Conservation (phyloP, 1,140 invertebrate species). For the Andricus grossulariae region DNA sequence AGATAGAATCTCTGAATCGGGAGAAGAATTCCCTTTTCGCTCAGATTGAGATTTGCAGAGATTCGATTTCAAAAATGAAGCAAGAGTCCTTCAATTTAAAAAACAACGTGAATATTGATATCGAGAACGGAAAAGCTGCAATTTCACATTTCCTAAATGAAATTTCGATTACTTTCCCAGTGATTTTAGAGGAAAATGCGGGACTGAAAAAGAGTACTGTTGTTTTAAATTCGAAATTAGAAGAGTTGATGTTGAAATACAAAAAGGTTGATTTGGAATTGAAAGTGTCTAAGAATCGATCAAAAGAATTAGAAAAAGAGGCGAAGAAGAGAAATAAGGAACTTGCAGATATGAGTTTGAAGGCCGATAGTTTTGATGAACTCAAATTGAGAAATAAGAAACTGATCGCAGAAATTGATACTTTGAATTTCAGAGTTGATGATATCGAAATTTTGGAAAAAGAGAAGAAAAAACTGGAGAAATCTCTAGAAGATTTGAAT, state of each 20-base stretch:
- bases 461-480: constrained; percentile 27
- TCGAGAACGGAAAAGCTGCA: constrained; percentile 28
- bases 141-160: background rate
- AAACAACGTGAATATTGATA: constrained; percentile 39
- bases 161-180: constrained; percentile 9
- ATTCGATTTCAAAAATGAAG: constrained; percentile 41
- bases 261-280: constrained; percentile 67
- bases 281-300: constrained; percentile 58
- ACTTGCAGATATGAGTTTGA: constrained; percentile 65
- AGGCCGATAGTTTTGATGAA: constrained; percentile 52
- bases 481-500: constrained; percentile 36
- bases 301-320: constrained; percentile 55
- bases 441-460: constrained; percentile 41
- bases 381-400: constrained; percentile 48
- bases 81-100: constrained; percentile 42
- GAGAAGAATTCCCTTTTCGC: constrained; percentile 1
- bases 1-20: background rate
- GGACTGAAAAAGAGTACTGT: constrained; percentile 26
- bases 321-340: constrained; percentile 64
- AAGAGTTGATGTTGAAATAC: constrained; percentile 54
- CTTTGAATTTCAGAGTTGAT: constrained; percentile 51
- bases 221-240: constrained; percentile 57
- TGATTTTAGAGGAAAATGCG: constrained; percentile 34
- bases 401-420: constrained; percentile 56
- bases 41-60: constrained; percentile 36